phyloP scores from a whole-genome alignment of 2,888 invertebrate genomes.

The Chymomyza procnemis region DNA sequence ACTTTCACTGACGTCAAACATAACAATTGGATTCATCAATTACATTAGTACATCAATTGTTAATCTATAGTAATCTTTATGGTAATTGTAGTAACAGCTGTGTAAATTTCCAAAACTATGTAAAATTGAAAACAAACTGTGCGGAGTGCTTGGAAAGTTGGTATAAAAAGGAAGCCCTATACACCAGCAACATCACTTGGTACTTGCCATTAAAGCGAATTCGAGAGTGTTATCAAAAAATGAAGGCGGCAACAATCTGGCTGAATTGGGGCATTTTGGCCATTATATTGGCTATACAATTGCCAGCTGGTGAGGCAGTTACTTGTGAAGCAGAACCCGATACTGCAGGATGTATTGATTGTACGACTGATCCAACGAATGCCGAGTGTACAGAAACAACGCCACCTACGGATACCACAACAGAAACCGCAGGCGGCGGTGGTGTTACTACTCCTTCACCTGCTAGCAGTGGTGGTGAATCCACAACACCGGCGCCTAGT shows the following conservation, averaged over 20 bases:
- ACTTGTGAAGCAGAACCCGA: slow-evolving; percentile 20
- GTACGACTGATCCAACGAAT: slow-evolving; percentile 3
- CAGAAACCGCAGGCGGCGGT: background rate
- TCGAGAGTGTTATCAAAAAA: background rate
- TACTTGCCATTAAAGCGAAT: no score
- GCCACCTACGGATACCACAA: background rate
- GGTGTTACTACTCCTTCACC: background rate
- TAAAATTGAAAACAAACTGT: background rate
- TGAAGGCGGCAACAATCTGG: slow-evolving; percentile 22
- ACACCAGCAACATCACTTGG: background rate
- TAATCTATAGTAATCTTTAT: background rate
- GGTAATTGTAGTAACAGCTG: background rate
- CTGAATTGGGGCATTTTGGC: slow-evolving; percentile 23
- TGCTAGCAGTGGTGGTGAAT: background rate
- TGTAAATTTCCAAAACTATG: background rate
- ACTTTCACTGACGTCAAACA: no score
- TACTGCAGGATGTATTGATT: slow-evolving; percentile 24
- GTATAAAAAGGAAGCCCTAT: slow-evolving; percentile 3
- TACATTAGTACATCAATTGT: background rate
- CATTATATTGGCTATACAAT: slow-evolving; percentile 8
- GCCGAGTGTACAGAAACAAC: slow-evolving; percentile 29
- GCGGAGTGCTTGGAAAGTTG: background rate
- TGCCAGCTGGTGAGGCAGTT: slow-evolving; percentile 8
- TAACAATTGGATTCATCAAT: no score
- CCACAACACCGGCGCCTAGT: background rate